Base-by-base conservation (phyloP, 2,113 vertebrate genomes). In the Chloropsis hardwickii region DNA sequence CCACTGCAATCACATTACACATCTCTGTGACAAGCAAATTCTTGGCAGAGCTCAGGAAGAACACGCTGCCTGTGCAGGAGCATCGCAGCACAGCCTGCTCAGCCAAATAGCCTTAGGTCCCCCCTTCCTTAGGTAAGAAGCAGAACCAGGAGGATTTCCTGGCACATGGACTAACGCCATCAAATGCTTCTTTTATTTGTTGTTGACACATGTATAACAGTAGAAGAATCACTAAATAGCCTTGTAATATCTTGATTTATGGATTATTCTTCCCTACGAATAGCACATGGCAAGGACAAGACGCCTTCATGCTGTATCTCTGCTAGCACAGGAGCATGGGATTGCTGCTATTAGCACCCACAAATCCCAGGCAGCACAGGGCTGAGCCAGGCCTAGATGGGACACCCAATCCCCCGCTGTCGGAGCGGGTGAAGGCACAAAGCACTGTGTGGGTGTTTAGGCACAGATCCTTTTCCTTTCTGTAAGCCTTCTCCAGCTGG, bases 81-180 rank as follows among this genome's bases (percentile, higher is more conserved):
- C 92, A 94, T 88, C 85, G 0, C 95, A 90, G 82, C 90, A 64
- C 93, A 81, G 79, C 15, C 17, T 50, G 82, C 82, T 96, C 88
- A 97, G 93, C 95, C 96, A 96, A 96, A 97, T 83, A 95, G 95
- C 96, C 96, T 83, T 80, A 96, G 92, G 95, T 96, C 60, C 86
- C 81, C 88, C 85, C 79, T 88, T 81, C 90, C 66, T 78, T 92
- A 93, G 93, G 95, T 96, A 95, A 92, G 93, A 21, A 90, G 78
- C 4, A 11, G 56, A 96, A 96, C 71, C 95, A 84, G 94, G 90
- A 95, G 85, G 80, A 95, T 95, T 96, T 93, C 82, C 93, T 96
- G 96, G 97, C 97, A 96, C 88, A 27, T 16, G 33, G 85, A 93
- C 69, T 94, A 96, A 92, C 23, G 24, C 93, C 94, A 88, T 91